Evolutionary conservation across 1,140 invertebrate genomes (phyloP), one percentile per base, ranked within the genome.

Genomic region (Pachypeltis micranthus): DNA sequence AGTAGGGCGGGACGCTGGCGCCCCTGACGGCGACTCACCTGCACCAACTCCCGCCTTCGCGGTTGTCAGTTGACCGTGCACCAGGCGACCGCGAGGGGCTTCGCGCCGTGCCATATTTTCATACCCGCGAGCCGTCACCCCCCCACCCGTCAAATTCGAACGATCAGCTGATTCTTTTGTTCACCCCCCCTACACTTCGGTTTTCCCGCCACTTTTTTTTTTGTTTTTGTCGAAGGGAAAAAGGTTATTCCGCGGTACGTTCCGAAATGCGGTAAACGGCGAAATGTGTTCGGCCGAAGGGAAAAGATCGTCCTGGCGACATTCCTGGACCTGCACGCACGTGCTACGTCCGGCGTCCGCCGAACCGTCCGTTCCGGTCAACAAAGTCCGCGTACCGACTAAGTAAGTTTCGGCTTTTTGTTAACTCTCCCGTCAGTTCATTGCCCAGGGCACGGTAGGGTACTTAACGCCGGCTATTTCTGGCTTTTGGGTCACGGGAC

Each of bases 271-370:
- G 54, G 21, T 14, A 56, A 56, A 26, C 16, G 26, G 57, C 31
- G 25, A 19, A 7, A 59, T 59, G 57, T 59, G 57, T 31, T 59
- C 57, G 7, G 7, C 57, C 2, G 57, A 59, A 29, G 57, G 27
- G 29, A 59, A 3, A 4, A 2, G 25, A 59, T 59, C 57, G 7
- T 28, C 57, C 27, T 59, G 26, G 26, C 28, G 57, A 28, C 57
- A 59, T 59, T 59, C 57, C n/a, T 59, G 57, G 57, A 59, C 57
- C 14, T 59, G 57, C 28, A n/a, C 57, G n/a, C n/a, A n/a, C n/a
- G n/a, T n/a, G n/a, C n/a, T n/a, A n/a, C n/a, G n/a, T n/a, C n/a
- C n/a, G n/a, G n/a, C n/a, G n/a, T n/a, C n/a, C n/a, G n/a, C n/a
- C n/a, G n/a, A n/a, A n/a, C n/a, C n/a, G n/a, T n/a, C n/a, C n/a